Evolutionary conservation across 2,888 invertebrate species (phyloP).

Genomic region (Eristalinus aeneus): DNA sequence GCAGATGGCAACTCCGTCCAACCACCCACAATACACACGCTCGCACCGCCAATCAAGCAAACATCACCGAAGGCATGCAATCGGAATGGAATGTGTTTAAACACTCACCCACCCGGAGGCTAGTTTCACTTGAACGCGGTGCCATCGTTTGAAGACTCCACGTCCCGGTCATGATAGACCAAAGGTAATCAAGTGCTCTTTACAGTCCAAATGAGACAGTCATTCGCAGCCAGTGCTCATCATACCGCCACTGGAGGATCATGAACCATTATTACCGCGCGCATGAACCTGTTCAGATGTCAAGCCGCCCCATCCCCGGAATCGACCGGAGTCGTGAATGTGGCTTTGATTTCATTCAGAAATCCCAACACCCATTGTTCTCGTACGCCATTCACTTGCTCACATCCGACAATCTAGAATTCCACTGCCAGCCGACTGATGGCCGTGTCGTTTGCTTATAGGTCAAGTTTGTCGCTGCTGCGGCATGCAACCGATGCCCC

Average conservation of each 20-base stretch:
- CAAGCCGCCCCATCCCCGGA: conserved; percentile 22
- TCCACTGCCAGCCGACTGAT: background rate
- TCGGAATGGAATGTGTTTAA: conserved; percentile 28
- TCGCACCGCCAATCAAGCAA: background rate
- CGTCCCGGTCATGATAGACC: conserved; percentile 58
- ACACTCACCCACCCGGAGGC: conserved; percentile 15
- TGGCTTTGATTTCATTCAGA: conserved; percentile 49
- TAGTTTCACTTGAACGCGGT: conserved; percentile 16
- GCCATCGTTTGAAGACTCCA: conserved; percentile 33
- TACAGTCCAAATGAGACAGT: conserved; percentile 50
- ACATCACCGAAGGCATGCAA: conserved; percentile 10
- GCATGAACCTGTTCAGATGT: conserved; percentile 60
- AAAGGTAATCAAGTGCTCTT: conserved; percentile 71
- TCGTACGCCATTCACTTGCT: conserved; percentile 1
- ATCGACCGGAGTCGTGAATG: conserved; percentile 15
- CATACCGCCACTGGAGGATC: background rate
- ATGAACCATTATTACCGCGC: conserved; percentile 52
- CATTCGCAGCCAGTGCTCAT: background rate
- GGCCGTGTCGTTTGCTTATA: conserved; percentile 43
- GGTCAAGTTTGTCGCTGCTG: conserved; percentile 57
- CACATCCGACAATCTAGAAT: conserved; percentile 1
- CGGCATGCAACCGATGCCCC: conserved; percentile 14
- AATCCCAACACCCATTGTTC: conserved; percentile 45
- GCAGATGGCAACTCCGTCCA: background rate
- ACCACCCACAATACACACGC: background rate